phyloP scores from a whole-genome alignment of 2,797 vertebrate genomes.

The Gymnocypris eckloni region DNA sequence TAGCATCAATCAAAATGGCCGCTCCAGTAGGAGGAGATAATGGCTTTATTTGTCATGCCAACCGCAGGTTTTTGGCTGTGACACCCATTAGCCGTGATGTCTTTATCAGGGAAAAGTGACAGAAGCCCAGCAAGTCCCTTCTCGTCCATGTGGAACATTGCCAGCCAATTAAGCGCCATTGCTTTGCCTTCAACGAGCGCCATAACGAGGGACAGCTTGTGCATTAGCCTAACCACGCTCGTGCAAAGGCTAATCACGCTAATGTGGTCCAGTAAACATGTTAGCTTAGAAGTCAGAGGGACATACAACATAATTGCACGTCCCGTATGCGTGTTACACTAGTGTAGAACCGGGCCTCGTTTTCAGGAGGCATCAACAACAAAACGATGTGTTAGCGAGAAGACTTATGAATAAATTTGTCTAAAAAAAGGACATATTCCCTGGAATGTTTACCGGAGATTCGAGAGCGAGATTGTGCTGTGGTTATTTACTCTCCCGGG shows the following conservation, averaged over 20 bases:
- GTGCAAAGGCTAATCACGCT: constrained; percentile 50
- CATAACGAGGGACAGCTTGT: constrained; percentile 61
- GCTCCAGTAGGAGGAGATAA: constrained; percentile 80
- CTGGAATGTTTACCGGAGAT: constrained; percentile 61
- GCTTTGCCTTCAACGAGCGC: constrained; percentile 66
- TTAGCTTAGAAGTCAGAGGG: constrained; percentile 44
- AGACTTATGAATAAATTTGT: constrained; percentile 65
- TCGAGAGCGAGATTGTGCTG: constrained; percentile 60
- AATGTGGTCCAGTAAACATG: constrained; percentile 57
- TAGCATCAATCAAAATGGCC: constrained; percentile 79
- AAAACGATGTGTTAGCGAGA: constrained; percentile 41
- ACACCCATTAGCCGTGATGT: constrained; percentile 77
- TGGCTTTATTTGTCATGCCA: constrained; percentile 82
- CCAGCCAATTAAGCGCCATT: constrained; percentile 74
- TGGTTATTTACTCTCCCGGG: constrained; percentile 68
- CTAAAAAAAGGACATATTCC: constrained; percentile 55
- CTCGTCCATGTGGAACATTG: constrained; percentile 70
- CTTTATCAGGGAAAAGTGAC: constrained; percentile 79
- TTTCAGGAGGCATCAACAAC: background rate
- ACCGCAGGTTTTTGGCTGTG: constrained; percentile 69
- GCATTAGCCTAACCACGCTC: constrained; percentile 54
- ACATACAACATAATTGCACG: constrained; percentile 32
- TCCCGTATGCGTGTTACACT: constrained; percentile 26
- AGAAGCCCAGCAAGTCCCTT: constrained; percentile 73
- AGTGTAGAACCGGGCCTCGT: background rate